A percentile compares a stretch with the other conserved stretches of the same genome.
phyloP scores from a whole-genome alignment of 2,888 invertebrate species.

The Lepidocyrtoides sp. region DNA sequence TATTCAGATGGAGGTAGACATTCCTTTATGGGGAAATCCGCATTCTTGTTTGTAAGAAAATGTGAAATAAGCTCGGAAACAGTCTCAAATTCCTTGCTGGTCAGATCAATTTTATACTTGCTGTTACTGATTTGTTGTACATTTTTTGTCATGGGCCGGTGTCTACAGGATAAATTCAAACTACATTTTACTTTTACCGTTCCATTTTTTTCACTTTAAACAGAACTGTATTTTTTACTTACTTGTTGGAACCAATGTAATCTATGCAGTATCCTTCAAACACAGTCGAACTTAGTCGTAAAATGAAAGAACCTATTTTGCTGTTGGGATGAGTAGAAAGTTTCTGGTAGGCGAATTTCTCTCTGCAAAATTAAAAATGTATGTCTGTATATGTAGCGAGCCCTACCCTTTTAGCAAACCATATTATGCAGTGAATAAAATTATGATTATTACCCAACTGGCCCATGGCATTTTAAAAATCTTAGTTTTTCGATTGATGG shows the following conservation, averaged over 20 bases:
- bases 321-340: constrained; percentile 93
- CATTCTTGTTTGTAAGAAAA: constrained; percentile 88
- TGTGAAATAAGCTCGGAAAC: constrained; percentile 89
- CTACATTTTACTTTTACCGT: not conserved
- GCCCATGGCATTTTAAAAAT: constrained; percentile 94
- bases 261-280: constrained; percentile 94
- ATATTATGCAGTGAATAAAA: too few relatives aligned
- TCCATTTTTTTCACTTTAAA: too few relatives aligned
- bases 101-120: constrained; percentile 73
- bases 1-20: constrained; percentile 96
- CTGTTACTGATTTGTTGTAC: constrained; percentile 73
- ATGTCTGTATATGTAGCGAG: too few relatives aligned
- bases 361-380: constrained; percentile 89
- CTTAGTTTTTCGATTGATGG: constrained; percentile 92
- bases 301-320: constrained; percentile 92
- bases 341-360: constrained; percentile 94
- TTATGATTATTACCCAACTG: constrained; percentile 95
- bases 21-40: constrained; percentile 90
- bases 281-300: constrained; percentile 93
- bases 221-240: constrained; percentile 84
- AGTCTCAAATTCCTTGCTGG: constrained; percentile 85
- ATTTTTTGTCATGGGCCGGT: constrained; percentile 79
- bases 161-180: constrained; percentile 70
- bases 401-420: too few relatives aligned
- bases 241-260: constrained; percentile 92